Evolutionary conservation across 2,113 vertebrate genomes (phyloP).

Genomic region (Glaucidium brasilianum): DNA sequence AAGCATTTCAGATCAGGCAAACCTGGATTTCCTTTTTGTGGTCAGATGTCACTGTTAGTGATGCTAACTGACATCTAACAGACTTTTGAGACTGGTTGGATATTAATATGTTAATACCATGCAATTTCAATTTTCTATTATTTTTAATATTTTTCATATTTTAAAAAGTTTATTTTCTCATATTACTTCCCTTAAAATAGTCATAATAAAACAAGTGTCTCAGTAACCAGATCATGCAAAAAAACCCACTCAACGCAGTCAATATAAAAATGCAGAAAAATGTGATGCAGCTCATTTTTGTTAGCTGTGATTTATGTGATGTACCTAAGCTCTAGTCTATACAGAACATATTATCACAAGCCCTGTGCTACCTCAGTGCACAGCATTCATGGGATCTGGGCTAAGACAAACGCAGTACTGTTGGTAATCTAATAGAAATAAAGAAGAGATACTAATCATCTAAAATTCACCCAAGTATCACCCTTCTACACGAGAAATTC

Average conservation of each 20-base stretch:
- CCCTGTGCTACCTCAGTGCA: background rate
- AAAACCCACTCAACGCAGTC: background rate
- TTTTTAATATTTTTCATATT: background rate
- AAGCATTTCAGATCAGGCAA: background rate
- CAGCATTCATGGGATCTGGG: background rate
- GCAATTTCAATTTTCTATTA: background rate
- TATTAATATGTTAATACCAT: background rate
- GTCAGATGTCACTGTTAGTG: background rate
- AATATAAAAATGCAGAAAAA: background rate
- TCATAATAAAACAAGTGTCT: background rate
- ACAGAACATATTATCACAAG: background rate
- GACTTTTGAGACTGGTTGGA: background rate
- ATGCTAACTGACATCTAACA: background rate
- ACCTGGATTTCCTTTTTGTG: background rate
- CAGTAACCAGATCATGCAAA: background rate
- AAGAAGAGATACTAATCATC: background rate
- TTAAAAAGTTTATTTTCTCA: background rate
- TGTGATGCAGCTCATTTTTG: background rate
- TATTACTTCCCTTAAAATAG: background rate
- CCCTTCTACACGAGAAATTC: background rate
- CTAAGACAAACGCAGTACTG: background rate
- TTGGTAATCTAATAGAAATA: background rate
- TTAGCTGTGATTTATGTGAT: background rate
- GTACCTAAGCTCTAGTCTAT: background rate
- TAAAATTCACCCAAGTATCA: background rate